These are phyloP conservation scores for Oryzias celebensis DNA, from an alignment of 2,113 vertebrate genomes.

Conservation along the genomic window DNA sequence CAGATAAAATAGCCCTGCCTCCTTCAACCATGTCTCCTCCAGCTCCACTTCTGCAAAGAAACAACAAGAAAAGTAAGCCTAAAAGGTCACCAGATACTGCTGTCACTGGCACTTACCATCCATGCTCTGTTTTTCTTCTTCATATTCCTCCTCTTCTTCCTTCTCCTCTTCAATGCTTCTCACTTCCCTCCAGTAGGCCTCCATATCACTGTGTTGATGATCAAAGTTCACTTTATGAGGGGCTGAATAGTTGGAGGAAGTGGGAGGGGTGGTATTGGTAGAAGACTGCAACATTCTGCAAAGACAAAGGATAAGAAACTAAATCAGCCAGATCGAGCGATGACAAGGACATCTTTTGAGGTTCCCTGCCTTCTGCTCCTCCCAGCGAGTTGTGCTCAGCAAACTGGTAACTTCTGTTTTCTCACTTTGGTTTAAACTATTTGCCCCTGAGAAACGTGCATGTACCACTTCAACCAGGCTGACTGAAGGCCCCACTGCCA, in stretches of 20 bases:
- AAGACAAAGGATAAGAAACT: background rate
- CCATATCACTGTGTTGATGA: slow-evolving; percentile 21
- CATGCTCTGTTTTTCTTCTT: slow-evolving; percentile 56
- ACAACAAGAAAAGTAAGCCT: too few species aligned
- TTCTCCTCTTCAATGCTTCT: slow-evolving; percentile 57
- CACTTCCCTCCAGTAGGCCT: slow-evolving; percentile 67
- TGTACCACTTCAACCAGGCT: too few species aligned
- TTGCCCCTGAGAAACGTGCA: too few species aligned
- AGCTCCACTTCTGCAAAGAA: slow-evolving; percentile 83
- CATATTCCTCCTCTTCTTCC: slow-evolving; percentile 51
- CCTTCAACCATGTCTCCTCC: slow-evolving; percentile 93
- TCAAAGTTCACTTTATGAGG: slow-evolving; percentile 16
- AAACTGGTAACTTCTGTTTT: too few species aligned
- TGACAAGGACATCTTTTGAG: background rate
- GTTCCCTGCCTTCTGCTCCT: background rate
- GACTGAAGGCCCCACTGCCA: too few species aligned
- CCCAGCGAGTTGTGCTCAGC: background rate
- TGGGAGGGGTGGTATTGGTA: background rate
- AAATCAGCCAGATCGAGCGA: background rate
- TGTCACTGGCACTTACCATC: slow-evolving; percentile 41
- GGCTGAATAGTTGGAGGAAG: background rate
- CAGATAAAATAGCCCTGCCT: slow-evolving; percentile 87
- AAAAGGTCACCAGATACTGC: background rate
- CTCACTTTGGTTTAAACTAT: too few species aligned
- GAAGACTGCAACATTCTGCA: slow-evolving; percentile 44